Evolutionary conservation across 2,888 invertebrate species (phyloP), one percentile per base, ranked within the genome.

Genomic region (Drosophila tripunctata): DNA sequence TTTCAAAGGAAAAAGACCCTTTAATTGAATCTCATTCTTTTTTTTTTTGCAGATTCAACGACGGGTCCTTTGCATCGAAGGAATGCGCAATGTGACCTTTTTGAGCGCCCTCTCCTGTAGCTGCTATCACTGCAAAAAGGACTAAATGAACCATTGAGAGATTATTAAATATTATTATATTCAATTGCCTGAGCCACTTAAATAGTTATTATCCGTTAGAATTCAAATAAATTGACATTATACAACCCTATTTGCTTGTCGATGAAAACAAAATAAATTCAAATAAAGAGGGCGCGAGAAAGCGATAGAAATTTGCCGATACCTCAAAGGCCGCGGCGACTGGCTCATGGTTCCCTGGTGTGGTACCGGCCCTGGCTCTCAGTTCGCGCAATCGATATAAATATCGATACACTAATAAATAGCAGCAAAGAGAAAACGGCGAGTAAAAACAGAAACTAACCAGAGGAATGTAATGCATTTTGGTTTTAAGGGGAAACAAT

Each of bases 111-210:
- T 94, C 56, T 93, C 94, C 33, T 97, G 97, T 91, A 94, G 95
- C 30, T 97, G 97, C 90, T 97, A 95, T 88, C 96, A 96, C 89
- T 96, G 96, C 91, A 96, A 96, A 91, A 96, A 96, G 80, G 90
- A 91, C 60, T 91, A 90, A 79, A 4, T 14, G 2, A 14, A 5
- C 17, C 3, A 1, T 10, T 22, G 5, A 3, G 10, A 4, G 1
- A 2, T 17, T n/a, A n/a, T 2, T n/a, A 10, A 12, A 17, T 10
- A 27, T 14, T n/a, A 21, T 17, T 68, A 10, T 50, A 44, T 22
- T 31, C 21, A 51, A 50, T 52, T 63, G 58, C 48, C 70, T 71
- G 83, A 77, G 82, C 68, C 72, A 77, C 61, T 66, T 70, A 36
- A 38, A 33, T 47, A 31, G n/a, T 41, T 50, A 47, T 36, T 12